Evolutionary conservation across 1,140 invertebrate species (phyloP).

Genomic region (Drosophila kikkawai): DNA sequence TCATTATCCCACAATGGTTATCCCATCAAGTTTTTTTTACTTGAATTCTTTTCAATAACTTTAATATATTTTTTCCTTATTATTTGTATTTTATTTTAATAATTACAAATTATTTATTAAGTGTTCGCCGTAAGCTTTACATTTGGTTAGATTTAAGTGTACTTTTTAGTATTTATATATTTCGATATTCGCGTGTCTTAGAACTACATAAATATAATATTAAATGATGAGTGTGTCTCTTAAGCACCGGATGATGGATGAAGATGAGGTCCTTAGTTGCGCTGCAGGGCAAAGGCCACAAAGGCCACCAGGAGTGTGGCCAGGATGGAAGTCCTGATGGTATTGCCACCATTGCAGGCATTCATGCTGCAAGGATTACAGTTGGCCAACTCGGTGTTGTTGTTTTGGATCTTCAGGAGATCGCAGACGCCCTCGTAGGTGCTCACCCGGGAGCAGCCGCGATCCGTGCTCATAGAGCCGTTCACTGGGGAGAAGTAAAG

Average conservation of each 20-base stretch:
- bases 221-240: constrained; percentile 19
- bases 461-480: constrained; percentile 42
- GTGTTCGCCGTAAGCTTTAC: constrained; percentile 51
- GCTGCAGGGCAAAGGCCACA: constrained; percentile 57
- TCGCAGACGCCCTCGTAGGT: constrained; percentile 60
- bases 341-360: constrained; percentile 61
- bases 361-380: constrained; percentile 73
- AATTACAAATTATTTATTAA: constrained; percentile 57
- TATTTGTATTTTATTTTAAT: constrained; percentile 21
- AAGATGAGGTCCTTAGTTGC: constrained; percentile 37
- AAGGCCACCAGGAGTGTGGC: constrained; percentile 53
- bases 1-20: no score
- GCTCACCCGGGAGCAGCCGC: constrained; percentile 72
- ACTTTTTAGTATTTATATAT: constrained; percentile 44
- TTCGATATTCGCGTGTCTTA: constrained; percentile 44
- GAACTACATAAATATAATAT: constrained; percentile 57
- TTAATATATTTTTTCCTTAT: background rate
- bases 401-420: constrained; percentile 37
- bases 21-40: no score
- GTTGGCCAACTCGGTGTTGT: constrained; percentile 29
- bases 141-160: constrained; percentile 58
- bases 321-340: constrained; percentile 49
- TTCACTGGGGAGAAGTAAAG: constrained; percentile 37
- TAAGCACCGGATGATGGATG: constrained; percentile 59
- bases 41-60: background rate